Percentiles rank a stretch among this genome's conserved stretches.
Conservation (phyloP, 2,888 invertebrate genomes). For the Xylota segnis region DNA sequence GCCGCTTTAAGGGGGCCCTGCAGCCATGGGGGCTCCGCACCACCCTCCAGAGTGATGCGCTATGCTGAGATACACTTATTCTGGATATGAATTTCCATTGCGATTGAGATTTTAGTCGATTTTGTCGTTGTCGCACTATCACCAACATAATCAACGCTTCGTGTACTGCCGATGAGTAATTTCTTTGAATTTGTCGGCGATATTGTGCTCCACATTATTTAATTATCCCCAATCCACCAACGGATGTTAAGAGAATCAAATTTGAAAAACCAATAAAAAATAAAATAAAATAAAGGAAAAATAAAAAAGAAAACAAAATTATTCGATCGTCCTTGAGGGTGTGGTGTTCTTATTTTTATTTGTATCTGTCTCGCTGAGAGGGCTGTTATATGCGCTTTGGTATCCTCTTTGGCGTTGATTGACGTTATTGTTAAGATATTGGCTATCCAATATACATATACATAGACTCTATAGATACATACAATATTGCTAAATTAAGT, state of each 20-base stretch:
- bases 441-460: not conserved
- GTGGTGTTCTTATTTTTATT: not conserved
- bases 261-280: not conserved
- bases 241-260: constrained; percentile 11
- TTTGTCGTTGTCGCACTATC: constrained; percentile 81
- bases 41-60: constrained; percentile 85
- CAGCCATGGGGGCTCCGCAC: constrained; percentile 85
- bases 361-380: not conserved
- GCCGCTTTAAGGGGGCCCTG: constrained; percentile 85
- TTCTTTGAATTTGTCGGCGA: constrained; percentile 85
- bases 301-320: not conserved
- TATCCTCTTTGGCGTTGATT: constrained; percentile 5
- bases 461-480: not conserved
- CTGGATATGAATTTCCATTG: constrained; percentile 85
- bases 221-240: constrained; percentile 51
- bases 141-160: constrained; percentile 85
- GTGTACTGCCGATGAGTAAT: constrained; percentile 83
- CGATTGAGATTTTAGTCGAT: constrained; percentile 84
- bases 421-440: constrained; percentile 11
- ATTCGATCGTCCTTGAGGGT: not conserved
- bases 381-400: not conserved
- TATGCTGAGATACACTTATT: constrained; percentile 85
- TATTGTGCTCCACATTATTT: constrained; percentile 84
- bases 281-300: not conserved
- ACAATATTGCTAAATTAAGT: constrained; percentile 41